Evolutionary conservation across 1,140 invertebrate genomes (phyloP).

Genomic region (Caenorhabditis brenneri): DNA sequence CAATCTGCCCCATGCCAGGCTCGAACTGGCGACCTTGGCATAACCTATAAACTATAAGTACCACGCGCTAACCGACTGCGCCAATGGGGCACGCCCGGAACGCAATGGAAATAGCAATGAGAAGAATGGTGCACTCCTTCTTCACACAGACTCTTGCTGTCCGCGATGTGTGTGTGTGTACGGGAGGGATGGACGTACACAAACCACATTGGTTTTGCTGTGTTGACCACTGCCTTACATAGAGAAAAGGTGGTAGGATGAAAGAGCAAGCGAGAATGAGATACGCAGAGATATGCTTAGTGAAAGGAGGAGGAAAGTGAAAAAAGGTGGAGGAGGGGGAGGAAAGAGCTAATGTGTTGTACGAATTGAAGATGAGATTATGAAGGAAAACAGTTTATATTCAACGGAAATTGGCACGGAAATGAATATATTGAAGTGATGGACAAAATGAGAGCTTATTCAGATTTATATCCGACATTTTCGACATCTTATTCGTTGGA

Average conservation of each 20-base stretch:
- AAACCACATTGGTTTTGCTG: background rate
- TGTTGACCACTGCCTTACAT: background rate
- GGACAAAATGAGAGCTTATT: background rate
- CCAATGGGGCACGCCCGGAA: conserved; percentile 48
- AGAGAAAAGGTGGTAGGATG: background rate
- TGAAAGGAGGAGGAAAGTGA: background rate
- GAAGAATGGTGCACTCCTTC: background rate
- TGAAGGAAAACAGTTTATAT: conserved; percentile 7
- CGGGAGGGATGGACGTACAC: background rate
- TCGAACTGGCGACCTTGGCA: conserved; percentile 42
- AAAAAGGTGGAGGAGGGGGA: background rate
- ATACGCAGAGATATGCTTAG: conserved; percentile 31
- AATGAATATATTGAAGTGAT: background rate
- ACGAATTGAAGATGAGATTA: conserved; percentile 39
- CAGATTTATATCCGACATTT: background rate
- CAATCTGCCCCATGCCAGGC: conserved; percentile 36
- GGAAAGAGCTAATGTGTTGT: background rate
- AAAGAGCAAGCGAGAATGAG: background rate
- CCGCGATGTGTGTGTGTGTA: background rate
- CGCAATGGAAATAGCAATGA: background rate
- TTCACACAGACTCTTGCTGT: background rate
- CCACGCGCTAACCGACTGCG: conserved; percentile 60
- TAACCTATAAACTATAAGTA: conserved; percentile 55
- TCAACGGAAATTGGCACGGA: conserved; percentile 40
- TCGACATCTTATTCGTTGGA: background rate